A percentile compares a stretch with the other conserved stretches of the same genome.
These are phyloP conservation scores for Sinonovacula constricta DNA, from an alignment of 1,140 invertebrate genomes.

Conservation along the genomic window DNA sequence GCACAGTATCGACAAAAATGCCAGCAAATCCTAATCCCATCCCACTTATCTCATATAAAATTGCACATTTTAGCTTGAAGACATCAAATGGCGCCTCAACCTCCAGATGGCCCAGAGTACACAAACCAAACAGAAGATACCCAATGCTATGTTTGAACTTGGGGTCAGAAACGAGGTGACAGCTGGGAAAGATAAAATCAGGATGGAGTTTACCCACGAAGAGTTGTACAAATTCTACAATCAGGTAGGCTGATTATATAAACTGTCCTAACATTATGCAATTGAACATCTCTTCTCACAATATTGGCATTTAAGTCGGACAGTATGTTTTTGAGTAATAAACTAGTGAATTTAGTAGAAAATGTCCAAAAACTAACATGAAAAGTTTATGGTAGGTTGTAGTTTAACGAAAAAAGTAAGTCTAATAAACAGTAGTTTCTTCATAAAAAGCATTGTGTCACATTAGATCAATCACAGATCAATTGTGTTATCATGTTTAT, in stretches of 20 bases:
- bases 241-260: constrained; percentile 69
- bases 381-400: not conserved
- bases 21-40: too few relatives aligned
- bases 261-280: not conserved
- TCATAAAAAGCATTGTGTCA: too few relatives aligned
- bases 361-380: not conserved
- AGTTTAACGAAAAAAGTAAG: not conserved
- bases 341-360: too few relatives aligned
- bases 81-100: constrained; percentile 74
- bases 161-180: constrained; percentile 63
- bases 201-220: constrained; percentile 73
- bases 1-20: too few relatives aligned
- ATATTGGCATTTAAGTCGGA: too few relatives aligned
- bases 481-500: too few relatives aligned
- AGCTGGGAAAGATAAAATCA: constrained; percentile 69
- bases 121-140: constrained; percentile 72
- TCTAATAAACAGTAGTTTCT: not conserved
- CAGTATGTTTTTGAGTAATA: not conserved
- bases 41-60: too few relatives aligned
- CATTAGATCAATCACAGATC: too few relatives aligned
- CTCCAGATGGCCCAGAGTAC: constrained; percentile 74
- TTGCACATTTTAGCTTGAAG: constrained; percentile 64
- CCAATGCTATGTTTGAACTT: constrained; percentile 76
- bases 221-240: constrained; percentile 75
- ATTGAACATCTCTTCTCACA: not conserved